Conservation (phyloP, 2,113 vertebrate species). For the Desmodus rotundus region DNA sequence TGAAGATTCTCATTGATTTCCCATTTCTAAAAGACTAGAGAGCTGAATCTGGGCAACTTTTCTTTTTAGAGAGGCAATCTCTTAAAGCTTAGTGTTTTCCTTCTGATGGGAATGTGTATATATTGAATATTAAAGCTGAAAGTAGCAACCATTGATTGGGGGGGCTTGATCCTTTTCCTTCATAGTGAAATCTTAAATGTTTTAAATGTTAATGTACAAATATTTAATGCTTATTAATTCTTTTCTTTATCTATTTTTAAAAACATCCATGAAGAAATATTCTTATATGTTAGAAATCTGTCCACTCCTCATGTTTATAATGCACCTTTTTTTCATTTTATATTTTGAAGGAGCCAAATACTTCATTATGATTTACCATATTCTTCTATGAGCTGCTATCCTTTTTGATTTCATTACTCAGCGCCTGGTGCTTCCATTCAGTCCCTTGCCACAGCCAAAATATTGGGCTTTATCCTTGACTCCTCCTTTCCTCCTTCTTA, state of each 20-base stretch:
- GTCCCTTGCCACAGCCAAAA: background rate
- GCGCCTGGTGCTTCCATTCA: background rate
- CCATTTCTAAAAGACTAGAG: constrained; percentile 39
- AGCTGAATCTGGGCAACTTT: background rate
- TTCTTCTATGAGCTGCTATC: background rate
- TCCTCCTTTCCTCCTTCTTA: background rate
- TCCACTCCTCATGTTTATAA: background rate
- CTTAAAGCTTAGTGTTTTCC: background rate
- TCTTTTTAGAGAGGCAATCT: background rate
- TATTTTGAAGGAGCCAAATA: background rate
- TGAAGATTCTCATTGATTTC: constrained; percentile 61
- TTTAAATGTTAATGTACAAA: constrained; percentile 34
- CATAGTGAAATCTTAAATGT: constrained; percentile 1
- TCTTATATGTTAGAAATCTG: background rate
- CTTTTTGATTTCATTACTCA: background rate
- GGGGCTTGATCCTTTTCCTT: background rate
- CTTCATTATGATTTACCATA: background rate
- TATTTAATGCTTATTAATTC: background rate
- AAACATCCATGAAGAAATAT: background rate
- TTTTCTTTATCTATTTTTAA: constrained; percentile 34
- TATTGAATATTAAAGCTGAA: constrained; percentile 19
- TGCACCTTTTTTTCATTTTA: background rate
- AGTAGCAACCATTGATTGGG: constrained; percentile 31
- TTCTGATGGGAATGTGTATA: background rate
- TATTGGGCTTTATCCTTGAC: background rate